Evolutionary conservation across 2,888 invertebrate genomes (phyloP), one percentile per base, ranked within the genome.

Genomic region (Elegia similella): DNA sequence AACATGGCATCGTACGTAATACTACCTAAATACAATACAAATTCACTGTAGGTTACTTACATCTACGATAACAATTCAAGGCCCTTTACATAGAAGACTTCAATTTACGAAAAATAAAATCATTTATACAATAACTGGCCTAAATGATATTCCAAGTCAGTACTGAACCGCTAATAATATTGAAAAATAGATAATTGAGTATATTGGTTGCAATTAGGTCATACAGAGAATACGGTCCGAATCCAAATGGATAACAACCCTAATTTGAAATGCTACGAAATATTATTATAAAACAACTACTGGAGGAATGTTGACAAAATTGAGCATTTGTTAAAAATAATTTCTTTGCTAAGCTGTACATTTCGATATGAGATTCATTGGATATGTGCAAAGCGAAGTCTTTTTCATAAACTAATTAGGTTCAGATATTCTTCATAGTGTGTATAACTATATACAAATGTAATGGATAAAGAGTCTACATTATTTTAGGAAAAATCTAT

Each of bases 1-100:
- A 84, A 80, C 80, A 87, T 87, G 88, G 86, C 88, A 86, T 81
- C 82, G 67, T 76, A 73, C 67, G 74, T 69, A 63, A 69, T 66
- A 67, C 73, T 64, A 65, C 68, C 70, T 75, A 73, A 61, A 69
- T 71, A 73, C 67, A 61, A 69, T 71, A 73, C 67, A 70, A 55
- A 68, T 75, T 75, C 62, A 53, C 68, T 73, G 72, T 72, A 70
- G 58, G 61, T 65, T 59, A 63, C 29, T 66, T 70, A 70, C 48
- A 55, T 73, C 76, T 78, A 78, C 61, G 68, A 67, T 72, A 80
- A 83, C 70, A 78, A 74, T 76, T 69, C 68, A 84, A 84, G 84
- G 82, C 84, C 78, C 64, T 76, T 81, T 79, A 75, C 65, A 74
- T 72, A 78, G 74, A 76, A 78, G 70, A 75, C 72, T 66, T 72